These are phyloP conservation scores for Mionectes olivaceus DNA, from an alignment of 2,797 vertebrate genomes.

Conservation along the genomic window DNA sequence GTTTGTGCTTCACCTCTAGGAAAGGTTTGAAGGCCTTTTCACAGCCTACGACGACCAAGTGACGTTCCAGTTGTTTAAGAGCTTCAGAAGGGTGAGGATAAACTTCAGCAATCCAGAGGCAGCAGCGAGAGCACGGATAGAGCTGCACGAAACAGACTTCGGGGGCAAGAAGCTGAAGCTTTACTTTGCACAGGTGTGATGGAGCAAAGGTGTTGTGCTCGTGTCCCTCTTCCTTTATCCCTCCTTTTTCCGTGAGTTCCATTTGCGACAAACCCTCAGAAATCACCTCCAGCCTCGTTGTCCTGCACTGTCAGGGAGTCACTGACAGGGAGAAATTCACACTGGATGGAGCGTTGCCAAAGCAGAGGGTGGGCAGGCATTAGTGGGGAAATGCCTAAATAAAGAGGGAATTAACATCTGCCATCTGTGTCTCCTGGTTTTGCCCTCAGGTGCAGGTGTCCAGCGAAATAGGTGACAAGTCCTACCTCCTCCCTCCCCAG, in stretches of 20 bases:
- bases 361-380: not conserved
- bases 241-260: fast-evolving
- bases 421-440: not conserved
- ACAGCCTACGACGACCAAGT: constrained; percentile 90
- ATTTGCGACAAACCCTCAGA: not conserved
- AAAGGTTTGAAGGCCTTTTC: constrained; percentile 94
- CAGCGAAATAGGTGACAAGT: constrained; percentile 88
- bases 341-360: not conserved
- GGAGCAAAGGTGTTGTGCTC: not conserved
- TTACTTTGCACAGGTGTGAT: constrained; percentile 92
- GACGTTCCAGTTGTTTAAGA: constrained; percentile 96
- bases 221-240: not conserved
- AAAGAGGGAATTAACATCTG: not conserved
- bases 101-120: constrained; percentile 96
- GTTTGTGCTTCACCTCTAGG: constrained; percentile 75
- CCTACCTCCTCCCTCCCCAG: constrained; percentile 92
- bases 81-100: constrained; percentile 95
- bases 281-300: not conserved
- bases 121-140: constrained; percentile 92
- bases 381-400: not conserved
- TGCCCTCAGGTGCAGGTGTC: constrained; percentile 86
- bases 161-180: constrained; percentile 93
- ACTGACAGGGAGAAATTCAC: not conserved
- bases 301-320: not conserved
- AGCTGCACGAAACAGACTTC: constrained; percentile 94